Base-by-base conservation (phyloP, 2,797 vertebrate species). In the Acipenser ruthenus region DNA sequence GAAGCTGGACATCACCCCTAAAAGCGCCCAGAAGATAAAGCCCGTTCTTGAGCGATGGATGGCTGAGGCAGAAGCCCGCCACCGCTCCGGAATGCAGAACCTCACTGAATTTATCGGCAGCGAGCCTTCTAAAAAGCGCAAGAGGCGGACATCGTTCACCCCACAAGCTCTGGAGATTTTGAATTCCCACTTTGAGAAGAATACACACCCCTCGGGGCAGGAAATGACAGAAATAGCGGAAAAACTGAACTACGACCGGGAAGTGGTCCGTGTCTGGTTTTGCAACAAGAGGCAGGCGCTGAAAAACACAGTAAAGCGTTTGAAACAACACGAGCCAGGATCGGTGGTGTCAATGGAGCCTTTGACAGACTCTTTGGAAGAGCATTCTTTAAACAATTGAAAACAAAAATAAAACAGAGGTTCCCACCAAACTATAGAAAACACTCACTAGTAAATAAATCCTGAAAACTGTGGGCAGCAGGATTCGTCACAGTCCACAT, bases 1-100 rank as follows among this genome's bases (percentile, higher is more conserved):
- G 96, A 99, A 99, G 97, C 95, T 99, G 95, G 96, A 99, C 95
- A 99, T 99, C 96, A 99, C 97, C 84, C 96, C 96, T 94, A 99
- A 99, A 98, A 99, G 97, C 91, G 97, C 97, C 92, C 96, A 99
- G 96, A 99, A 99, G 97, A 98, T 99, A 88, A 99, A 99, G 93
- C 97, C 97, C 75, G 97, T 99, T 93, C 95, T 99, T 95, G 97
- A 99, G 92, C 95, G 96, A 90, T 99, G 97, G 97, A 98, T 99
- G 96, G 95, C 96, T 82, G 97, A 99, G 96, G 97, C 97, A 87
- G 97, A 99, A 89, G 96, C 96, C 94, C 96, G 97, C 93, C 96
- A 99, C 88, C 93, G 96, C 83, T 97, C 96, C 89, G 97, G 96
- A 84, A 94, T 98, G 95, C 96, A 98, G 96, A 99, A 99, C 91